Evolutionary conservation across 2,797 vertebrate species (phyloP).

Genomic region (Stomatorhinus walkeri): DNA sequence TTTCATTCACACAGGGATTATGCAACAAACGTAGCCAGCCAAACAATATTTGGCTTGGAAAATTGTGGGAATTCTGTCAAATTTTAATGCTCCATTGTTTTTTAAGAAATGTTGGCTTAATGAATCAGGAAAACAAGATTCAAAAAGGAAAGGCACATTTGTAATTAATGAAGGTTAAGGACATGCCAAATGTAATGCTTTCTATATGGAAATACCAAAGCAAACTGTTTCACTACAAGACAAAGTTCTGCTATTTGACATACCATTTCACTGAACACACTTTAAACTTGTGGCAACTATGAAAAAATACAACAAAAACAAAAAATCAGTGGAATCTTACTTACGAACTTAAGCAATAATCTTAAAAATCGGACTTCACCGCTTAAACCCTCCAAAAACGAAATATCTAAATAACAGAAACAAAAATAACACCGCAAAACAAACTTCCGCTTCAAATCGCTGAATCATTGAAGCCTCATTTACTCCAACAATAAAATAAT

Average conservation of each 20-base stretch:
- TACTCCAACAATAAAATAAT: not conserved
- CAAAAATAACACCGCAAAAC: not conserved
- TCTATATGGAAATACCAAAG: slow-evolving; percentile 52
- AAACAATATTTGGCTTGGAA: not conserved
- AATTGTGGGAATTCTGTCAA: not conserved
- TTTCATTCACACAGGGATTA: not conserved
- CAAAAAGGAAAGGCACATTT: slow-evolving; percentile 49
- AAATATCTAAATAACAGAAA: not conserved
- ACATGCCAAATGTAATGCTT: slow-evolving; percentile 46
- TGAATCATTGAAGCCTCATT: not conserved
- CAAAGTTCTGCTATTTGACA: slow-evolving; percentile 22
- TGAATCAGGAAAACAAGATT: slow-evolving; percentile 55
- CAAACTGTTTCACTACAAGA: slow-evolving; percentile 48
- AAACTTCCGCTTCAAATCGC: not conserved
- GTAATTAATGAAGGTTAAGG: slow-evolving; percentile 52
- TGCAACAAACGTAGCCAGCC: not conserved
- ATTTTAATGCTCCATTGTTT: not conserved
- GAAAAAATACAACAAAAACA: not conserved
- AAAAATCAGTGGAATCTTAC: not conserved
- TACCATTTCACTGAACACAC: not conserved
- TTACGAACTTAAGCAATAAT: not conserved
- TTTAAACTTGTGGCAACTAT: not conserved
- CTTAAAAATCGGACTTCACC: not conserved
- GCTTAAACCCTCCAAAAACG: not conserved
- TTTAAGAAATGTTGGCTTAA: not conserved